Base-by-base conservation (phyloP, 2,797 vertebrate genomes). In the Pelobates cultripes region DNA sequence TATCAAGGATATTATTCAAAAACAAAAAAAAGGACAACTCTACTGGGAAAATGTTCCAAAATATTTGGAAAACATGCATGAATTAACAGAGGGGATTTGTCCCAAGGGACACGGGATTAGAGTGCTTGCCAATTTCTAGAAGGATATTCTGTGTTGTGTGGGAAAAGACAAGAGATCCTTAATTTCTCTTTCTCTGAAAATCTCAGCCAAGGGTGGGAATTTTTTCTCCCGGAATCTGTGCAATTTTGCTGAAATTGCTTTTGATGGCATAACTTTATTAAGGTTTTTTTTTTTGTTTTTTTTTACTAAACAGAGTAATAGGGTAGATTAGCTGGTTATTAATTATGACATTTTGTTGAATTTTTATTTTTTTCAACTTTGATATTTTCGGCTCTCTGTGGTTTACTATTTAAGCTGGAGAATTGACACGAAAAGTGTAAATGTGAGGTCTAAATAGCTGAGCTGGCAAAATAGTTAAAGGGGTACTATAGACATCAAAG, bases 131-230 rank as follows among this genome's bases (percentile, higher is more conserved):
- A 78, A 53, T 41, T 77, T 78, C 78, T 75, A 44, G 40, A 78
- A 71, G 70, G 67, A 79, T 70, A 64, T 44, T 53, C 68, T 43
- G 76, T 70, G 44, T 55, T 70, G 76, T 82, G 80, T 83, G 81
- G 77, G 81, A 83, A 61, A 83, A 79, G 53, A 70, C 68, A 75
- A 74, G 47, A 75, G 71, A 83, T 75, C 51, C 61, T 71, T 64
- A 53, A 77, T 71, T 74, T 83, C 55, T 79, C 47, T 28, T 51
- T 69, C 81, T 69, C 43, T 69, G 53, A 78, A 63, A 69, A 28
- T 43, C 70, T 78, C 63, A 78, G 71, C 69, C 51, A 73, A 47
- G 47, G 44, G 14, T 73, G 75, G 64, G 60, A 73, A 82, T 61
- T 66, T 45, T 68, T 17, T 78, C 78, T 75, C 75, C 40, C 53